A percentile compares a stretch with the other conserved stretches of the same genome.
phyloP scores from a whole-genome alignment of 2,797 vertebrate genomes.

The Tragopan temminckii region DNA sequence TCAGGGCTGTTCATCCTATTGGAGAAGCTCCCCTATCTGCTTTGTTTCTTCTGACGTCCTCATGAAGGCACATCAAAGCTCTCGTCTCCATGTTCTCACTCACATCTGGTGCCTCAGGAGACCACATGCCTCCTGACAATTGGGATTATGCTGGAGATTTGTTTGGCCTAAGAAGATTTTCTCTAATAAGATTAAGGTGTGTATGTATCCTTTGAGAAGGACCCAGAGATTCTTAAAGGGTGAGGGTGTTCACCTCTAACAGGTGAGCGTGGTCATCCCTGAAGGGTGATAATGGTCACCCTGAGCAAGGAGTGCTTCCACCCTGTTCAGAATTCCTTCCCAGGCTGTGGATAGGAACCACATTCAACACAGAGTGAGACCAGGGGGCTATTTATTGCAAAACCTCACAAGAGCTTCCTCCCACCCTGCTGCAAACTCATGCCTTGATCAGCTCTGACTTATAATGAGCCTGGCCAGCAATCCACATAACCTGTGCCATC shows the following conservation, averaged over 20 bases:
- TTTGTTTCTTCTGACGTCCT: neutral
- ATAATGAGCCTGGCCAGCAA: neutral
- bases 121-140: neutral
- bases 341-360: neutral
- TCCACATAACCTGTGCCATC: neutral
- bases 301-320: neutral
- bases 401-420: neutral
- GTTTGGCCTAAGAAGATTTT: neutral
- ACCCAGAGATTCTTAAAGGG: neutral
- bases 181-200: neutral
- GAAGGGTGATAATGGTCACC: neutral
- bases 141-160: neutral
- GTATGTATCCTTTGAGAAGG: neutral
- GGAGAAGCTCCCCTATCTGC: neutral
- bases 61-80: neutral
- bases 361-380: neutral
- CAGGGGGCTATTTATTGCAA: neutral
- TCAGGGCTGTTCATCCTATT: neutral
- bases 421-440: neutral
- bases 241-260: neutral
- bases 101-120: accelerated
- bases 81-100: neutral
- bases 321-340: neutral
- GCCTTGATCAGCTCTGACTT: neutral
- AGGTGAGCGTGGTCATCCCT: neutral